Conservation (phyloP, 2,113 vertebrate genomes). For the Mystacornis crossleyi region DNA sequence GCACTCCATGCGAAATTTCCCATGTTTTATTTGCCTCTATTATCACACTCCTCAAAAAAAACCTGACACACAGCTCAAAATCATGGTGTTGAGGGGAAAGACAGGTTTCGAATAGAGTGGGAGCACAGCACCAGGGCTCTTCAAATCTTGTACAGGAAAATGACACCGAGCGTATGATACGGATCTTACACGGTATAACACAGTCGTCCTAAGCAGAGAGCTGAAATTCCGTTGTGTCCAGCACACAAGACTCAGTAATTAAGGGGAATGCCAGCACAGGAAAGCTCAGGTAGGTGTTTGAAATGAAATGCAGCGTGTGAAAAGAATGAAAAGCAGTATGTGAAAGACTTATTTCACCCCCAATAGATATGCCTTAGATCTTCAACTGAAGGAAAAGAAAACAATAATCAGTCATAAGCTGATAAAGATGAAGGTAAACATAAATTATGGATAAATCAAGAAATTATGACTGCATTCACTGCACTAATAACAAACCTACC, state of each 20-base stretch:
- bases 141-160: neutral
- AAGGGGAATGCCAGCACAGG: neutral
- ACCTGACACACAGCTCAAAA: neutral
- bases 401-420: neutral
- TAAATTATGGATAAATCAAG: neutral
- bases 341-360: neutral
- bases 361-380: neutral
- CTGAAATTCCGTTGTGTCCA: neutral
- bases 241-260: neutral
- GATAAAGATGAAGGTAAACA: neutral
- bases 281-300: neutral
- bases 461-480: neutral
- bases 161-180: rapidly evolving
- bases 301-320: neutral
- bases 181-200: neutral
- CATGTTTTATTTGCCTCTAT: neutral
- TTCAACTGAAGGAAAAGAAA: neutral
- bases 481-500: neutral
- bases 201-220: neutral
- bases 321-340: neutral
- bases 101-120: neutral
- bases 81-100: rapidly evolving
- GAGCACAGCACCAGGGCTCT: neutral
- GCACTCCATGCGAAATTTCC: neutral
- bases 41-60: neutral